Base-by-base conservation (phyloP, 2,888 invertebrate genomes). In the Calliphora vomitoria region DNA sequence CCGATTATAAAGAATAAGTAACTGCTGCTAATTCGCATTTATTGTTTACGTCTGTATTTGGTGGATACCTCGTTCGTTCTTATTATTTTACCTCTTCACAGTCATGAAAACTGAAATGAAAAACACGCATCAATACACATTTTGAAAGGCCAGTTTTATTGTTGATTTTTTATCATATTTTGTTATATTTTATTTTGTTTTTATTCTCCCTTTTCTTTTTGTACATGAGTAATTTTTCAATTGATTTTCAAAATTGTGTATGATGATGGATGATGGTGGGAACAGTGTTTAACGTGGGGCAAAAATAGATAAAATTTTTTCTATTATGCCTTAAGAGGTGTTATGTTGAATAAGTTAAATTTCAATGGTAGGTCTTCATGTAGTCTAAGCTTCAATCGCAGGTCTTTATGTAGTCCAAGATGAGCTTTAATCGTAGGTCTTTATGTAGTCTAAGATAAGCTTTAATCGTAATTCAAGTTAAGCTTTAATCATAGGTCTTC, bases 71-170 rank as follows among this genome's bases (percentile, higher is more conserved):
- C 11, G 62, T 50, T 74, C 25, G 25, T 47, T 58, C n/a, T 69
- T 41, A 66, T 62, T 35, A 10, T 13, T 44, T 13, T 62, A 31
- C 62, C 11, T 55, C 8, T 55, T 35, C 50, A 10, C 38, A 5
- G 44, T 41, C 44, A 41, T 20, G 55, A 72, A 72, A 83, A 25
- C 58, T 41, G n/a, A 35, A 66, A 50, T 50, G 20, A 62, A 53
- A 20, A 62, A 68, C 58, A 82, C 82, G 82, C 82, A 68, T 74
- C 82, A 82, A 25, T 74, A 47, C 8, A 79, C 74, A 68, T 75
- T 82, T 86, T 60, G 71, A 78, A 86, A 81, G 78, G 58, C 64
- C 31, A 47, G 8, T 47, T 80, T 62, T 15, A 35, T 25, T 53
- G 41, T 71, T 74, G 55, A 15, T 31, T 18, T n/a, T 58, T 25